These are phyloP conservation scores for Hyphantria cunea DNA, from an alignment of 1,140 invertebrate genomes.

Conservation along the genomic window DNA sequence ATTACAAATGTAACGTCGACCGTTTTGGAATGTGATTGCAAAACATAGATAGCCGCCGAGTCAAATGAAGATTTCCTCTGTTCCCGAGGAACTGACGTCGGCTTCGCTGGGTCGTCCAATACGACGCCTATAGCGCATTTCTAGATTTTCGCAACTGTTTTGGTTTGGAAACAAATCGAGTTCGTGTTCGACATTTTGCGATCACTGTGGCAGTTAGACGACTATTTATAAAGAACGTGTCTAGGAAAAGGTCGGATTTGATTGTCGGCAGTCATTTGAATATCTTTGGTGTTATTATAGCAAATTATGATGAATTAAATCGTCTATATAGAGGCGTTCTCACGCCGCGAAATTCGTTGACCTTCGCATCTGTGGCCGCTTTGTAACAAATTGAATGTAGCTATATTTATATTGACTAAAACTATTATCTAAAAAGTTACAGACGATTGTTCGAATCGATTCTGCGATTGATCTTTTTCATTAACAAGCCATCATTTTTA, in stretches of 20 bases:
- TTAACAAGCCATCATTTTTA: slow-evolving; percentile 28
- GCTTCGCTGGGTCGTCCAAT: slow-evolving; percentile 15
- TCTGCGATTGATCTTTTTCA: slow-evolving; percentile 25
- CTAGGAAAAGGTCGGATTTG: slow-evolving; percentile 79
- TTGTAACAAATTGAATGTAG: slow-evolving; percentile 42
- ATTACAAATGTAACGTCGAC: slow-evolving; percentile 34
- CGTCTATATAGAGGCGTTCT: slow-evolving; percentile 70
- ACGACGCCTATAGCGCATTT: slow-evolving; percentile 46
- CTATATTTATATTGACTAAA: slow-evolving; percentile 29
- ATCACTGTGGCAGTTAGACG: slow-evolving; percentile 73
- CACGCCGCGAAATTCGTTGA: slow-evolving; percentile 71
- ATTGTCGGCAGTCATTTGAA: slow-evolving; percentile 79
- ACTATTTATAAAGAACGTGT: slow-evolving; percentile 80
- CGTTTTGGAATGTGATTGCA: slow-evolving; percentile 31
- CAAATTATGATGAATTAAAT: slow-evolving; percentile 79
- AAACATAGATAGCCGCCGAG: slow-evolving; percentile 23
- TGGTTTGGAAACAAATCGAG: slow-evolving; percentile 68
- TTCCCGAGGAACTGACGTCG: slow-evolving; percentile 18
- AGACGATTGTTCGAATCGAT: slow-evolving; percentile 28
- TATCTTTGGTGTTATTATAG: slow-evolving; percentile 74
- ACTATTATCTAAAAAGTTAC: slow-evolving; percentile 30
- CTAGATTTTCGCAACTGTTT: slow-evolving; percentile 66
- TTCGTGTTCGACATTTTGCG: slow-evolving; percentile 78
- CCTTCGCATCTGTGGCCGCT: slow-evolving; percentile 61
- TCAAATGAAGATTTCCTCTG: slow-evolving; percentile 39